Percentiles rank a stretch among this genome's conserved stretches.
These are phyloP conservation scores for Pantherophis alleghaniensis DNA, from an alignment of 2,797 vertebrate species.

Conservation along the genomic window DNA sequence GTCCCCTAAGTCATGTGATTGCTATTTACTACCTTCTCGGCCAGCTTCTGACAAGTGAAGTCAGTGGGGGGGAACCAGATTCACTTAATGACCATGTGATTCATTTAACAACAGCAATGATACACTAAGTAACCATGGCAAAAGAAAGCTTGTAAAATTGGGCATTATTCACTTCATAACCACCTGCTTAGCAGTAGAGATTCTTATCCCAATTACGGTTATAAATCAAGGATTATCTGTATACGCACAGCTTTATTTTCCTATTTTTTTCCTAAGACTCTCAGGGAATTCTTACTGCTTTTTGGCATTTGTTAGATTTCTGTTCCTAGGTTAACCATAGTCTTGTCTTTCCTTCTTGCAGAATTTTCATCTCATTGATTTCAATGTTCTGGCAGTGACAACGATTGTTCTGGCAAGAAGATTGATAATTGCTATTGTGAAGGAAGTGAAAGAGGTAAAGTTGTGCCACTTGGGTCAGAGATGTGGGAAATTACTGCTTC, in stretches of 20 bases:
- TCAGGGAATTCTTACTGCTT: slow-evolving; percentile 18
- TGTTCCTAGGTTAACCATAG: neutral
- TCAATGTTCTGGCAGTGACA: slow-evolving; percentile 96
- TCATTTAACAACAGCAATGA: neutral
- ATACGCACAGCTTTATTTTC: neutral
- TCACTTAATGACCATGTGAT: neutral
- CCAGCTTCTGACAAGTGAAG: no score
- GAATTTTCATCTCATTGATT: slow-evolving; percentile 99
- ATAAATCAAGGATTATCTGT: neutral
- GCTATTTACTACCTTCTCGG: no score
- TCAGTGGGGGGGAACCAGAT: no score
- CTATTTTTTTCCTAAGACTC: neutral
- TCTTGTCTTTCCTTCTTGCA: slow-evolving; percentile 64
- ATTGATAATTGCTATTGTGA: slow-evolving; percentile 91
- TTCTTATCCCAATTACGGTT: neutral
- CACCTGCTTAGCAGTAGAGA: neutral
- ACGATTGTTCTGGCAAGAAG: slow-evolving; percentile 92
- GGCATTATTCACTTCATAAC: neutral
- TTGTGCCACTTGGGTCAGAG: neutral
- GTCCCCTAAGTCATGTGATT: no score
- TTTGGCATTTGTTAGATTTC: slow-evolving; percentile 58
- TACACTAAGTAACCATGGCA: neutral
- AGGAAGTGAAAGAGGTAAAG: slow-evolving; percentile 82
- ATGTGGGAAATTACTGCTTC: neutral
- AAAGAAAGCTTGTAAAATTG: neutral